Conservation (phyloP, 1,140 invertebrate species). For the Leptoteleia sp. region DNA sequence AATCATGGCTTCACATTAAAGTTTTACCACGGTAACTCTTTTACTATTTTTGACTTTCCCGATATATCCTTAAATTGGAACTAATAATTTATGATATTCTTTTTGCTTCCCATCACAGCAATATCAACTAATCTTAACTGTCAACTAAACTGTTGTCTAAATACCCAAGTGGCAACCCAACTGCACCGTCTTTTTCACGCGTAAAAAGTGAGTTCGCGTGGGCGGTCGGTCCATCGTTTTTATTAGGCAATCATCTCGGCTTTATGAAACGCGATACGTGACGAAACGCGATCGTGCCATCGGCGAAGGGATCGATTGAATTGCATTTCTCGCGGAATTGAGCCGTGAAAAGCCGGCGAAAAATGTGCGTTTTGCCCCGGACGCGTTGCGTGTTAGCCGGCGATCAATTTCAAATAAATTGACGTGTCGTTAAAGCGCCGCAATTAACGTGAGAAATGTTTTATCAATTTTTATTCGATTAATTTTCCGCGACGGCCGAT, state of each 20-base stretch:
- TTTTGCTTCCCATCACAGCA: too few species aligned
- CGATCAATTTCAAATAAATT: constrained; percentile 45
- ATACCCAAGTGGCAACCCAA: too few species aligned
- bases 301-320: constrained; percentile 12
- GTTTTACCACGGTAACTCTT: too few species aligned
- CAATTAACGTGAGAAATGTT: constrained; percentile 16
- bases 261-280: constrained; percentile 63
- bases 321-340: not conserved
- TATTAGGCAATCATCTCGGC: constrained; percentile 63
- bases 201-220: constrained; percentile 25
- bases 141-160: too few species aligned
- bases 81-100: too few species aligned
- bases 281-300: constrained; percentile 39
- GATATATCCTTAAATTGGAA: too few species aligned
- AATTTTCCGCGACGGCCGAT: not conserved
- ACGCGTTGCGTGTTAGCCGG: constrained; percentile 11
- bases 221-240: constrained; percentile 48
- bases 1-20: too few species aligned
- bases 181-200: too few species aligned
- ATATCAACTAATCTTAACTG: too few species aligned
- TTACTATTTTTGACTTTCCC: too few species aligned
- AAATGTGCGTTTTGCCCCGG: constrained; percentile 10
- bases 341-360: constrained; percentile 1
- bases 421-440: constrained; percentile 17
- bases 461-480: constrained; percentile 13